Percentiles rank a stretch among this genome's conserved stretches.
phyloP scores from a whole-genome alignment of 1,140 invertebrate genomes.

The Drosophila subobscura region DNA sequence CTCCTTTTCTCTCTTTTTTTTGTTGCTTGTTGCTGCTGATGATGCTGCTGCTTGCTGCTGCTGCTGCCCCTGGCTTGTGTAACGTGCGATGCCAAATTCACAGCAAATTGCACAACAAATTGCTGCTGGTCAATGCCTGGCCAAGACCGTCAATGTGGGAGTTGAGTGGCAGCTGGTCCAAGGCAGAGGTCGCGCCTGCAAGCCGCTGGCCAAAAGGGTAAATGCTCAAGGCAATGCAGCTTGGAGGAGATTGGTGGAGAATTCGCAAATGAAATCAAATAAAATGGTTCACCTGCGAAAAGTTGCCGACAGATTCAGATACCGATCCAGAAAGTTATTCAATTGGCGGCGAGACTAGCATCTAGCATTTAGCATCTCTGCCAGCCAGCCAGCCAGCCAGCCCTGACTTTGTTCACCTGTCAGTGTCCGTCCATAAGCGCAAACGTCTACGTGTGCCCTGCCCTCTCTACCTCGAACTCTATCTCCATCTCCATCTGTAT shows the following conservation, averaged over 20 bases:
- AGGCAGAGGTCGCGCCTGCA: slow-evolving; percentile 41
- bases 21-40: slow-evolving; percentile 13
- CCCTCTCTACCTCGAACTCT: too few relatives aligned
- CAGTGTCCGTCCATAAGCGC: slow-evolving; percentile 5
- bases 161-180: slow-evolving; percentile 3
- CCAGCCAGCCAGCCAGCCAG: neutral
- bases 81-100: slow-evolving; percentile 59
- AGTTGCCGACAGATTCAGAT: slow-evolving; percentile 24
- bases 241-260: slow-evolving; percentile 6
- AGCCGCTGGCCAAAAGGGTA: slow-evolving; percentile 40
- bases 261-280: slow-evolving; percentile 55
- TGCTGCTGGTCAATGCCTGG: slow-evolving; percentile 72
- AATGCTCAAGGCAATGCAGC: too few relatives aligned
- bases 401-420: slow-evolving; percentile 4
- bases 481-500: too few relatives aligned
- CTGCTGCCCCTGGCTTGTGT: slow-evolving; percentile 6
- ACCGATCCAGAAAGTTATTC: slow-evolving; percentile 24
- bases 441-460: slow-evolving; percentile 21
- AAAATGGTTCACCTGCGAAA: slow-evolving; percentile 49
- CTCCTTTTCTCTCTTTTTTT: neutral
- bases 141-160: slow-evolving; percentile 44
- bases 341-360: slow-evolving; percentile 26
- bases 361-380: neutral
- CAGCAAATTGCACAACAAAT: slow-evolving; percentile 77
- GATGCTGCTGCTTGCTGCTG: too few relatives aligned